Conservation (phyloP, 2,797 vertebrate genomes). For the Amblyraja radiata region DNA sequence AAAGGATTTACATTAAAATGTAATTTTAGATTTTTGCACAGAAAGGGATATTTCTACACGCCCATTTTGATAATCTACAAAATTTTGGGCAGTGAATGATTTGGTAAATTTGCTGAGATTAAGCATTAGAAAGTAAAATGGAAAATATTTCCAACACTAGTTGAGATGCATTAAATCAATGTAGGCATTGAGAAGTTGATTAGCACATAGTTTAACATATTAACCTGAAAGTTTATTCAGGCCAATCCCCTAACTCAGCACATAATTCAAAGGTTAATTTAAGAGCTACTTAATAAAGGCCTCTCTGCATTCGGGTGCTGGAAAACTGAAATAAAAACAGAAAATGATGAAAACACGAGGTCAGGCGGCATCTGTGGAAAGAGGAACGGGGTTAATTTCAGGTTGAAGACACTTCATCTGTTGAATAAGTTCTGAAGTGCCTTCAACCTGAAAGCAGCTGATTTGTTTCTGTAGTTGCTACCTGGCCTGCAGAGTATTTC, state of each 20-base stretch:
- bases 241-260: not conserved
- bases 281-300: not conserved
- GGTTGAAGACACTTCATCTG: too few relatives aligned
- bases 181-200: not conserved
- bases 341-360: too few relatives aligned
- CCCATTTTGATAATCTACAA: not conserved
- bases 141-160: not conserved
- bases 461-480: too few relatives aligned
- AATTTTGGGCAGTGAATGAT: not conserved
- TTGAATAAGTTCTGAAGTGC: too few relatives aligned
- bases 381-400: too few relatives aligned
- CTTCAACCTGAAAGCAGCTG: too few relatives aligned
- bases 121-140: not conserved
- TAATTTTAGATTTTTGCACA: not conserved
- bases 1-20: not conserved
- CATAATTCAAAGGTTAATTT: not conserved
- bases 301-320: not conserved
- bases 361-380: too few relatives aligned
- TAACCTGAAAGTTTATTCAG: not conserved
- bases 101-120: not conserved
- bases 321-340: too few relatives aligned
- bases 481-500: too few relatives aligned
- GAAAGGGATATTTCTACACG: not conserved
- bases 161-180: not conserved
- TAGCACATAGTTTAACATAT: not conserved